These are phyloP conservation scores for Sebastiscus albofasciatus DNA, from an alignment of 2,797 vertebrate genomes.

Conservation along the genomic window DNA sequence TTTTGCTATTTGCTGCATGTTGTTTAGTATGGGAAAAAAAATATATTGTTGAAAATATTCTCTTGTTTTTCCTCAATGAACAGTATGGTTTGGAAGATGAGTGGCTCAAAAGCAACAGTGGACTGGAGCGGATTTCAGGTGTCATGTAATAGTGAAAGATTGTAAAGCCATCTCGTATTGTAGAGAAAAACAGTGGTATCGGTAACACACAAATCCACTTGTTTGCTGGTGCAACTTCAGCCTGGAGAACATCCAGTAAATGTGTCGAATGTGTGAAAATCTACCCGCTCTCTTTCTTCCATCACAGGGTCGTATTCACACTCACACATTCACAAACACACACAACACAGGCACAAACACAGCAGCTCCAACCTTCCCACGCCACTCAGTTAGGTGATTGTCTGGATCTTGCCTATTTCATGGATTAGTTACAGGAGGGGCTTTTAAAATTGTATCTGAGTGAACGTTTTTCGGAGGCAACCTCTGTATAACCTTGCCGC, in stretches of 20 bases:
- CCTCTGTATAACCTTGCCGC: conserved; percentile 56
- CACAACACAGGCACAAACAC: conserved; percentile 7
- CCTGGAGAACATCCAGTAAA: conserved; percentile 39
- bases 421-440: conserved; percentile 66
- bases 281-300: conserved; percentile 1
- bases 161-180: neutral
- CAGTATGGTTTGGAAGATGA: neutral
- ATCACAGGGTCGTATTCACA: conserved; percentile 11
- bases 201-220: conserved; percentile 29
- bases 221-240: conserved; percentile 34
- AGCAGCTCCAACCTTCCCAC: conserved; percentile 15
- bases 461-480: conserved; percentile 44
- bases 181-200: conserved; percentile 26
- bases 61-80: neutral
- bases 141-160: neutral
- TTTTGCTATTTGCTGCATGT: neutral
- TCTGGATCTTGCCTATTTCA: conserved; percentile 68
- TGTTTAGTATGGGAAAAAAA: neutral
- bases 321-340: conserved; percentile 12
- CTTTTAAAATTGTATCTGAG: conserved; percentile 60
- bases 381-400: conserved; percentile 49
- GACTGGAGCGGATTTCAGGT: neutral
- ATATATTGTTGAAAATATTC: neutral
- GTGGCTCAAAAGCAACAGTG: neutral
- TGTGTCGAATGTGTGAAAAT: conserved; percentile 36